Evolutionary conservation across 2,113 vertebrate genomes (phyloP), one percentile per base, ranked within the genome.

Genomic region (Nothoprocta pentlandii): DNA sequence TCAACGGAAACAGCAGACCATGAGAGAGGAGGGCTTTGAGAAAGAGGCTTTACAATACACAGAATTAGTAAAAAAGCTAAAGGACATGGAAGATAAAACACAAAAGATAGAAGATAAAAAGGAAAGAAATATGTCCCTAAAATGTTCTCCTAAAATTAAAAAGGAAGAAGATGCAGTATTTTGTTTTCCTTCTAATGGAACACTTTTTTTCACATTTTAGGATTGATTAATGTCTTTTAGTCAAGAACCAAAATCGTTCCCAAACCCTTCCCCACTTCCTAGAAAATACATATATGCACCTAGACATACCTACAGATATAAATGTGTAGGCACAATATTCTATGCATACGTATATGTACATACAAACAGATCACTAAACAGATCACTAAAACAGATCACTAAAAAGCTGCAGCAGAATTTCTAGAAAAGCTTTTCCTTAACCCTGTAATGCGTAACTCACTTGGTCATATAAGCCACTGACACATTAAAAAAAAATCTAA

Each of bases 161-260:
- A 81, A 4, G 16, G 14, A 90, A 4, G 19, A 16, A 90, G 7
- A 10, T 42, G 64, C 25, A 94, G 25, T 61, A 79, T 58, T 83
- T 68, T 23, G 5, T 42, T 85, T 93, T n/a, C 16, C 8, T 76
- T 87, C 17, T 64, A 86, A 68, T 21, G 69, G 19, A 19, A 6
- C 21, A 68, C 19, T 83, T 34, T 67, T 67, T 93, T 95, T 89
- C 77, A 90, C 17, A 39, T 91, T 90, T 91, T 44, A 58, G 17
- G 26, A 90, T 0, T 74, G 9, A 70, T 36, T 25, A 42, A 8
- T 68, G 10, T 64, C 26, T 58, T 44, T 61, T 39, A 66, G 10
- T 70, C 46, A 73, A 85, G 61, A 81, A 51, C 15, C 13, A 76
- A 30, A 95, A 85, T 19, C 39, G 44, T 14, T 3, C 44, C 22